A percentile compares a stretch with the other conserved stretches of the same genome.
These are phyloP conservation scores for Acleris cristana DNA, from an alignment of 2,888 invertebrate species.

Conservation along the genomic window DNA sequence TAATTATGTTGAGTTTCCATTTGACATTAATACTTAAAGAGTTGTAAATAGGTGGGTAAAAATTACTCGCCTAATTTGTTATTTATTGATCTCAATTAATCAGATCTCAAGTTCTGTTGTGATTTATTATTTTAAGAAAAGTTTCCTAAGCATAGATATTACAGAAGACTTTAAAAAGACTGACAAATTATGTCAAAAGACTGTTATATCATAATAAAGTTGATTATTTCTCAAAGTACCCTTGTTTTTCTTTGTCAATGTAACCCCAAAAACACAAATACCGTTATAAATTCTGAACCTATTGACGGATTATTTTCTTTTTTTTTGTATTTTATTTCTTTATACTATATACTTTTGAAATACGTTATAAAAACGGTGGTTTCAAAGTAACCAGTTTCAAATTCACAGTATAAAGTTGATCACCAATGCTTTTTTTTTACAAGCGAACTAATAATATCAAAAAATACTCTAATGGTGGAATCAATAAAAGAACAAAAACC, in stretches of 20 bases:
- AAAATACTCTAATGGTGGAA: no score
- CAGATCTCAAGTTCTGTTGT: constrained; percentile 1
- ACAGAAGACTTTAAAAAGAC: neutral
- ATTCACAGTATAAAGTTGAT: no score
- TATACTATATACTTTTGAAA: no score
- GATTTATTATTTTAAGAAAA: neutral
- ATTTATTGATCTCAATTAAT: neutral
- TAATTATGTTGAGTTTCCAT: no score
- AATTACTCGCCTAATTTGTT: neutral
- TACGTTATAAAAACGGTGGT: no score
- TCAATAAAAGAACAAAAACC: no score
- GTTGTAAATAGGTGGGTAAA: no score
- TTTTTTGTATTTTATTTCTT: no score
- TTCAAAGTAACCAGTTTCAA: no score
- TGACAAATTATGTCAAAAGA: constrained; percentile 3
- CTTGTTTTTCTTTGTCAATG: constrained; percentile 1
- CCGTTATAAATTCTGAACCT: neutral
- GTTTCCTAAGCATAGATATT: neutral
- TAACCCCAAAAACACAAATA: constrained; percentile 1
- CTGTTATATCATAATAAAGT: constrained; percentile 3
- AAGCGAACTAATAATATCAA: no score
- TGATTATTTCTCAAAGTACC: constrained; percentile 4
- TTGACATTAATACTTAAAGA: no score
- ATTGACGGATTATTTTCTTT: neutral
- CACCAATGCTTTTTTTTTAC: no score